Percentiles rank a stretch among this genome's conserved stretches.
Evolutionary conservation across 35 echinoderm and acorn worm genomes (phyloP).

Genomic region (Strongylocentrotus purpuratus): DNA sequence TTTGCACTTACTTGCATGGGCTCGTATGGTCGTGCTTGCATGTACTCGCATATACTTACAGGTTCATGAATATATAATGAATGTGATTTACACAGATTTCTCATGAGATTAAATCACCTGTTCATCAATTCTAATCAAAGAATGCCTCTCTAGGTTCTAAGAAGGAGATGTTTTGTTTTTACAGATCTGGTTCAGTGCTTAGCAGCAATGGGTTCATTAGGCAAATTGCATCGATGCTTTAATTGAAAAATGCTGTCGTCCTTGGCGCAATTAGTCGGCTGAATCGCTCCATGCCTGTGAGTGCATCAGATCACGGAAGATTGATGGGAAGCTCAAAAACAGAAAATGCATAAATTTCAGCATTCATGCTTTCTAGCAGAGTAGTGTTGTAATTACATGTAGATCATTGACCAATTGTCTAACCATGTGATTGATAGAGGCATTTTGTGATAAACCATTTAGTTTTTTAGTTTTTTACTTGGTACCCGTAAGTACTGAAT

Average conservation of each 20-base stretch:
- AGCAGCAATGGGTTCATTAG: constrained; percentile 28
- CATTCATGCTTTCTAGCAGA: not conserved
- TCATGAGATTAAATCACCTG: not conserved
- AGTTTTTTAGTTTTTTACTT: too few species aligned
- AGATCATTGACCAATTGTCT: too few species aligned
- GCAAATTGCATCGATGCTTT: constrained; percentile 20
- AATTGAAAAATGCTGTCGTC: constrained; percentile 21
- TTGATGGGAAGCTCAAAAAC: not conserved
- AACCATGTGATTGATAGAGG: too few species aligned
- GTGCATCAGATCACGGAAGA: not conserved
- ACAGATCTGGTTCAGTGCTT: not conserved
- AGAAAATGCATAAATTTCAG: not conserved
- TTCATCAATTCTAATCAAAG: not conserved
- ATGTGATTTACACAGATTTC: not conserved
- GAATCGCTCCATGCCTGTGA: not conserved
- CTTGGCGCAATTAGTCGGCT: not conserved
- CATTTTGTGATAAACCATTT: too few species aligned
- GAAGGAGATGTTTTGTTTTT: not conserved
- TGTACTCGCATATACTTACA: not conserved
- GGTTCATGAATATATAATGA: not conserved
- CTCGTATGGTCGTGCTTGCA: not conserved
- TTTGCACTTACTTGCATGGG: too few species aligned
- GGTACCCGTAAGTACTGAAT: too few species aligned
- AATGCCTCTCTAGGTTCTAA: not conserved
- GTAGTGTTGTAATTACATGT: too few species aligned